Base-by-base conservation (phyloP, 2,113 vertebrate species). In the Ctenomys sociabilis region DNA sequence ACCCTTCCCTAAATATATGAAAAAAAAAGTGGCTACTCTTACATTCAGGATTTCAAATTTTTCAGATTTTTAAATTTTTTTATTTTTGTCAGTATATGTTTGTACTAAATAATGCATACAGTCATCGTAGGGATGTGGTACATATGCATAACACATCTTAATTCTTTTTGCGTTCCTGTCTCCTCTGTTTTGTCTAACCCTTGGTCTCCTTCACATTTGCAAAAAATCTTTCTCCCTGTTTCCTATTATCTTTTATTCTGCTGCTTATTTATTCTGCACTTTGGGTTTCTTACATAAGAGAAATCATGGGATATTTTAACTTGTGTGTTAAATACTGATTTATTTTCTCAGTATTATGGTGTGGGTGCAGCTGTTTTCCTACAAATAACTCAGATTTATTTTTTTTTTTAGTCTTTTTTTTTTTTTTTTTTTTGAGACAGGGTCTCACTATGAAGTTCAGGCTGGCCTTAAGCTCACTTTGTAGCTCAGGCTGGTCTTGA, bases 21-120 rank as follows among this genome's bases (percentile, higher is more conserved):
- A n/a, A n/a, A n/a, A n/a, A n/a, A n/a, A n/a, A n/a, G n/a, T 85
- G 37, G 24, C 43, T 96, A 9, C 63, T 84, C 22, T 92, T 78
- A 85, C 78, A 37, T 83, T 88, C 45, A 91, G 40, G 40, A 35
- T 64, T 81, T 32, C n/a, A 49, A 78, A 49, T 78, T 26, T 49
- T 28, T 49, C 37, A 43, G 40, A 43, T 75, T 26, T 40, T 73
- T 43, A 75, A 43, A n/a, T 12, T 5, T 75, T 43, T 43, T 75
- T 11, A 73, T 73, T 73, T 40, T 40, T 43, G 7, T 43, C 28
- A 43, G 11, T 75, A 43, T 24, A 28, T 28, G 11, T 75, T 43
- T 75, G 40, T 75, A 28, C 40, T 28, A 75, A 40, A 75, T 75
- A 75, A 43, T 75, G 73, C 26, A 43, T 75, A 3, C 24, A 14